phyloP scores from a whole-genome alignment of 2,888 invertebrate species.

The Endomychus coccineus region DNA sequence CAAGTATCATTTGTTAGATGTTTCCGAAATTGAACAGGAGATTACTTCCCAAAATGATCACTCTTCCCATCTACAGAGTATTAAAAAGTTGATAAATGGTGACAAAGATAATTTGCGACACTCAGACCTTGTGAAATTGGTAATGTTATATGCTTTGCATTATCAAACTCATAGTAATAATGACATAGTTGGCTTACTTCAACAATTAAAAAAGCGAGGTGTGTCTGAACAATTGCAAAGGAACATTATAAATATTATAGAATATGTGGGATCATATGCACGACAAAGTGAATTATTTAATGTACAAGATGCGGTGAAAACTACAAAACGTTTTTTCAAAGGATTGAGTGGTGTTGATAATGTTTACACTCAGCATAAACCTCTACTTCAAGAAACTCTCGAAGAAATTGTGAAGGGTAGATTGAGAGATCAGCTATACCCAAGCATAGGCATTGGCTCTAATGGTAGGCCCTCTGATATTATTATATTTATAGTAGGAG shows the following conservation, averaged over 20 bases:
- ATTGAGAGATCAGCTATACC: conserved; percentile 79
- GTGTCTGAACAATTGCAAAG: conserved; percentile 55
- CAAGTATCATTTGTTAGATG: conserved; percentile 70
- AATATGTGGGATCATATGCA: conserved; percentile 79
- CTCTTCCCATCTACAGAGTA: conserved; percentile 65
- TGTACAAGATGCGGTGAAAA: conserved; percentile 73
- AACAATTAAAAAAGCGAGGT: conserved; percentile 64
- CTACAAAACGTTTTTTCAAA: conserved; percentile 85
- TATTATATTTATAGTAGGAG: conserved; percentile 95
- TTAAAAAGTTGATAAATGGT: conserved; percentile 70
- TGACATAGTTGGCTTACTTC: conserved; percentile 68
- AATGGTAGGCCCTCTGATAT: conserved; percentile 77
- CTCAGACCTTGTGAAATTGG: conserved; percentile 78
- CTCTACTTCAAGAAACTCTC: conserved; percentile 78
- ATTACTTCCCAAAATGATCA: conserved; percentile 83
- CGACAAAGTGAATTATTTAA: conserved; percentile 80
- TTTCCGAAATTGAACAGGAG: conserved; percentile 92
- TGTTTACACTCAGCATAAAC: conserved; percentile 98
- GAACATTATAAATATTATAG: conserved; percentile 60
- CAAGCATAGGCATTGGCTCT: conserved; percentile 64
- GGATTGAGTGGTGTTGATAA: conserved; percentile 95
- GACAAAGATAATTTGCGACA: conserved; percentile 61
- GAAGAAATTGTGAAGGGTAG: conserved; percentile 88
- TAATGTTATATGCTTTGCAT: conserved; percentile 86
- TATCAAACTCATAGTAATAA: conserved; percentile 88